phyloP scores from a whole-genome alignment of 92 coral and sea anemone species.

The Siderastrea radians region DNA sequence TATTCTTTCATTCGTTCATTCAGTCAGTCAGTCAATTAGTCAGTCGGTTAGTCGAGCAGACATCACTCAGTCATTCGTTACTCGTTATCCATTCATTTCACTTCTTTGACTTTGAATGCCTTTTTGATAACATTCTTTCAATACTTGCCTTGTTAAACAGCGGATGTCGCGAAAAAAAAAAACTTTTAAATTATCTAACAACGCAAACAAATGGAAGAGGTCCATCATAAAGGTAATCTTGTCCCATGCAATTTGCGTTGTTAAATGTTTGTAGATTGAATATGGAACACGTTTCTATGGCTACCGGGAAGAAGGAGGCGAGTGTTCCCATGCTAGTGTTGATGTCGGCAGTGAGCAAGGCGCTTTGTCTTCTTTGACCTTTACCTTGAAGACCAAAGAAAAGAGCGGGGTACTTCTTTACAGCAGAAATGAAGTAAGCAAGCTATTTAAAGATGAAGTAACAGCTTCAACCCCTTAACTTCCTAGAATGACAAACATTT shows the following conservation, averaged over 20 bases:
- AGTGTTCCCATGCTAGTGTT: conserved; percentile 70
- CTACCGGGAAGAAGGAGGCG: conserved; percentile 51
- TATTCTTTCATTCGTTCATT: too few species aligned
- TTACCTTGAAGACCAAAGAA: conserved; percentile 83
- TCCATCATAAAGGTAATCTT: not conserved
- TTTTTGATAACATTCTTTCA: too few species aligned
- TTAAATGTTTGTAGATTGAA: conserved; percentile 65
- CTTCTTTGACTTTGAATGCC: too few species aligned
- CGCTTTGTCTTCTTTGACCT: conserved; percentile 51
- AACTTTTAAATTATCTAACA: too few species aligned
- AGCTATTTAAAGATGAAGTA: not conserved
- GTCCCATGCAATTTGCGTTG: not conserved
- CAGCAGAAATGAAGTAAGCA: conserved; percentile 74
- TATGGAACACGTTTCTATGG: conserved; percentile 93
- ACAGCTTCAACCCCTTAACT: not conserved
- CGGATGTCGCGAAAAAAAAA: too few species aligned
- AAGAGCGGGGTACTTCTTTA: conserved; percentile 81
- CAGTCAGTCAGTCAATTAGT: too few species aligned
- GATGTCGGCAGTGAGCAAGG: conserved; percentile 18
- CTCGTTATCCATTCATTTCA: too few species aligned
- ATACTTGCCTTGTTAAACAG: too few species aligned
- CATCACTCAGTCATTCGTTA: too few species aligned
- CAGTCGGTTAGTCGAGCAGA: too few species aligned
- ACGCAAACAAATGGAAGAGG: not conserved
- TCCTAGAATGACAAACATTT: not conserved